Conservation (phyloP, 2,888 invertebrate species). For the Calameuta idolon region DNA sequence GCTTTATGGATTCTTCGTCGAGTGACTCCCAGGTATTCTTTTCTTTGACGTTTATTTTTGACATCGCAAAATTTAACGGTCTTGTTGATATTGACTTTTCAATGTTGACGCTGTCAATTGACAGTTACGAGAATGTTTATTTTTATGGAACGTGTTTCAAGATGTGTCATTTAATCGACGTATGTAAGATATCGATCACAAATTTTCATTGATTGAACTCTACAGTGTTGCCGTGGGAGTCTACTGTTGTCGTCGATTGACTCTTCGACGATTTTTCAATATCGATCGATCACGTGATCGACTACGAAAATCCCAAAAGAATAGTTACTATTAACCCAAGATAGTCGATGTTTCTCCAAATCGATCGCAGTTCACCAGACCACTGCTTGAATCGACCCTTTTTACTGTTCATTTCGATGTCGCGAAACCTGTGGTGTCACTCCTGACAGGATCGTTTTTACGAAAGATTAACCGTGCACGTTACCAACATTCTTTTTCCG, state of each 20-base stretch:
- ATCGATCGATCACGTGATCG: not conserved
- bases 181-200: not conserved
- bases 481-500: not conserved
- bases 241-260: not conserved
- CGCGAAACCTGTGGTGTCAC: not conserved
- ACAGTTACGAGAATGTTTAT: not conserved
- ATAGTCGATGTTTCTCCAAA: not conserved
- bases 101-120: not conserved
- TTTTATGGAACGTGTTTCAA: not conserved
- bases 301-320: not conserved
- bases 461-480: not conserved
- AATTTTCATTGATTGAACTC: not conserved
- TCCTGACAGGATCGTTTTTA: not conserved
- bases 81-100: not conserved
- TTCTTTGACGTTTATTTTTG: not conserved
- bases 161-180: not conserved
- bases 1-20: not conserved
- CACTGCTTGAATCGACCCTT: not conserved
- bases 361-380: not conserved
- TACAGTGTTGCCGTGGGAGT: not conserved
- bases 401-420: slow-evolving; percentile 6
- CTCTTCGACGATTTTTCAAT: not conserved
- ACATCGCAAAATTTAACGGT: not conserved
- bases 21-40: not conserved
- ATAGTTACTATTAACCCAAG: not conserved